Base-by-base conservation (phyloP, 2,113 vertebrate genomes). In the Erythrocercus mccallii region DNA sequence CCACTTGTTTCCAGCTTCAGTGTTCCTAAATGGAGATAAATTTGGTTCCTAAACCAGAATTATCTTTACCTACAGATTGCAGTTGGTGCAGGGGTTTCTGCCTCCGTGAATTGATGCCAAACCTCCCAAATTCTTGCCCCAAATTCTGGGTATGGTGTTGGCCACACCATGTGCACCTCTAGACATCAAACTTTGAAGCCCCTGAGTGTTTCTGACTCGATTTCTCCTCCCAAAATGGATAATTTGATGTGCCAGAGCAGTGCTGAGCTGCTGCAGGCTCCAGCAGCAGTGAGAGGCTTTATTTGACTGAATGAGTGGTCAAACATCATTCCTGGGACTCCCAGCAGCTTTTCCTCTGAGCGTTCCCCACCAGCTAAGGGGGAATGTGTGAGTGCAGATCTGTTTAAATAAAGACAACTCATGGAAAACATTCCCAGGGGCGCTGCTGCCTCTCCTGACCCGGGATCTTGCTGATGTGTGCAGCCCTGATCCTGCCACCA, bases 141-240 rank as follows among this genome's bases (percentile, higher is more conserved):
- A 53, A 8, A 48, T 28, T 35, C 54, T 10, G 31, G 12, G 3
- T 3, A 5, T 1, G 4, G 18, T 14, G 15, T 58, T 70, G 66
- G 38, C 54, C 47, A 78, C 50, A 10, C 6, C 69, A 3, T 4
- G 17, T 1, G 16, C 9, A 15, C 40, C n/a, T 62, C 68, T 28
- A 40, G 30, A 28, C 0, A 1, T 3, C 23, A 0, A 23, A n/a
- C 21, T 6, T 79, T 23, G 1, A 53, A 12, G 8, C 0, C 24
- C 9, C 18, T 11, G 51, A 27, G 50, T 6, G 4, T 71, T 82
- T 42, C 28, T 71, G 37, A 12, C 25, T 42, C 0, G 0, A 47
- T 68, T 91, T 81, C 64, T 91, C 28, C 47, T 81, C 64, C 22
- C 58, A 7, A 10, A n/a, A 30, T 1, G 22, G 11, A 9, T 10